Evolutionary conservation across 2,797 vertebrate genomes (phyloP).

Genomic region (Chelidonichthys spinosus): DNA sequence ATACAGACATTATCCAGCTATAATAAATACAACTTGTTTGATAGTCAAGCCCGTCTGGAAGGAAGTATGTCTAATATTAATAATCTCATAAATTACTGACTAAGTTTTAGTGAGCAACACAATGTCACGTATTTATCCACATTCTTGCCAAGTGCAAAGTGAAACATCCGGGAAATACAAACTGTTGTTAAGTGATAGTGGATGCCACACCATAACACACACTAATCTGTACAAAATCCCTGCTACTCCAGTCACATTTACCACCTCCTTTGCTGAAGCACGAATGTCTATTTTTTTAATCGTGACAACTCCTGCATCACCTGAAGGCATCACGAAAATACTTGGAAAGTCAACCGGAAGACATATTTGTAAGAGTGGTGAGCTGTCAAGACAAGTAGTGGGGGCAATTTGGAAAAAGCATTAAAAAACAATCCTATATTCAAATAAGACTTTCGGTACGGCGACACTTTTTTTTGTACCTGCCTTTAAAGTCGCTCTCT

Average conservation of each 20-base stretch:
- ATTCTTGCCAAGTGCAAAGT: background rate
- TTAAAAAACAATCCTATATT: background rate
- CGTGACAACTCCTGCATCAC: background rate
- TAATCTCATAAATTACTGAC: background rate
- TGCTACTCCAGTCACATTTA: background rate
- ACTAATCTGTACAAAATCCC: background rate
- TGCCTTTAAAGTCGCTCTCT: background rate
- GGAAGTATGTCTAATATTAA: background rate
- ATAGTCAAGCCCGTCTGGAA: background rate
- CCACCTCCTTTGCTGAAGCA: background rate
- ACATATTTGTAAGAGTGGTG: background rate
- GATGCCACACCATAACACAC: background rate
- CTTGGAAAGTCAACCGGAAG: background rate
- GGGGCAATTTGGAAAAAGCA: too few relatives aligned
- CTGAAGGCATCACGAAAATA: background rate
- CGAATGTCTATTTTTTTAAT: background rate
- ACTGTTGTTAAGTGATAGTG: background rate
- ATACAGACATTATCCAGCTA: constrained; percentile 1
- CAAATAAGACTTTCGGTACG: too few relatives aligned
- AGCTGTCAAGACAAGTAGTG: background rate
- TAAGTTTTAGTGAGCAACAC: background rate
- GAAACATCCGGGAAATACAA: background rate
- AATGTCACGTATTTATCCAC: background rate
- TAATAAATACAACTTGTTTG: background rate
- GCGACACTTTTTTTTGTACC: background rate